A percentile compares a stretch with the other conserved stretches of the same genome.
Evolutionary conservation across 2,888 invertebrate species (phyloP).

Genomic region (Pasiphila rectangulata): DNA sequence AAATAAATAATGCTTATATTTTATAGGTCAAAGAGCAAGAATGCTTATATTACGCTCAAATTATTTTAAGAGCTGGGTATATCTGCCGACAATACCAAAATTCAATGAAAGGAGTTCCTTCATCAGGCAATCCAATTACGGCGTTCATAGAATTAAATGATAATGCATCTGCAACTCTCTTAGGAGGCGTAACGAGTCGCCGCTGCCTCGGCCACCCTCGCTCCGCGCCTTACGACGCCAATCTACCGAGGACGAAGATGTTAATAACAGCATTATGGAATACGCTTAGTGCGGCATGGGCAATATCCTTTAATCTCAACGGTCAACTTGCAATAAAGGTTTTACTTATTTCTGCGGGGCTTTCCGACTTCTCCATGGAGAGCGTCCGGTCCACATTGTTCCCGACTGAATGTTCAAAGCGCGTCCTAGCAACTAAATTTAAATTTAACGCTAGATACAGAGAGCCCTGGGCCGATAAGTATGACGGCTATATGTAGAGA

Average conservation of each 20-base stretch:
- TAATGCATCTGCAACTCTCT: conserved; percentile 50
- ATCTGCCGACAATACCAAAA: conserved; percentile 23
- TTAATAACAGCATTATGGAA: conserved; percentile 4
- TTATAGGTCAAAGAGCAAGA: too few species aligned
- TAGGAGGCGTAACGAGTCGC: conserved; percentile 50
- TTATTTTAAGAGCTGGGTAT: conserved; percentile 17
- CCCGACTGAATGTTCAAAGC: conserved; percentile 21
- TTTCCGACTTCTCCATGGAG: not conserved
- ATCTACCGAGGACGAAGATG: conserved; percentile 9
- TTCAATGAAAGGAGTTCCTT: conserved; percentile 41
- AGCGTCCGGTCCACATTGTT: conserved; percentile 1
- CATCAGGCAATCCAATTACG: conserved; percentile 48
- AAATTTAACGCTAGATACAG: conserved; percentile 37
- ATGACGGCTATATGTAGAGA: conserved; percentile 55
- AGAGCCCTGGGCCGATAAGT: conserved; percentile 52
- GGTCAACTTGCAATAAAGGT: not conserved
- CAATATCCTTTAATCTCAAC: not conserved
- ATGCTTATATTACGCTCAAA: too few species aligned
- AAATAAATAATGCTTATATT: too few species aligned
- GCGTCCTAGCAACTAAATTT: conserved; percentile 36
- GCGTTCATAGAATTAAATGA: conserved; percentile 49
- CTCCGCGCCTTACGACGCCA: conserved; percentile 25
- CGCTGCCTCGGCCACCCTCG: conserved; percentile 34
- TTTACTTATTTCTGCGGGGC: not conserved
- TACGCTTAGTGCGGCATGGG: not conserved